phyloP scores from a whole-genome alignment of 2,797 vertebrate genomes.

The Hypotaenidia okinawae region DNA sequence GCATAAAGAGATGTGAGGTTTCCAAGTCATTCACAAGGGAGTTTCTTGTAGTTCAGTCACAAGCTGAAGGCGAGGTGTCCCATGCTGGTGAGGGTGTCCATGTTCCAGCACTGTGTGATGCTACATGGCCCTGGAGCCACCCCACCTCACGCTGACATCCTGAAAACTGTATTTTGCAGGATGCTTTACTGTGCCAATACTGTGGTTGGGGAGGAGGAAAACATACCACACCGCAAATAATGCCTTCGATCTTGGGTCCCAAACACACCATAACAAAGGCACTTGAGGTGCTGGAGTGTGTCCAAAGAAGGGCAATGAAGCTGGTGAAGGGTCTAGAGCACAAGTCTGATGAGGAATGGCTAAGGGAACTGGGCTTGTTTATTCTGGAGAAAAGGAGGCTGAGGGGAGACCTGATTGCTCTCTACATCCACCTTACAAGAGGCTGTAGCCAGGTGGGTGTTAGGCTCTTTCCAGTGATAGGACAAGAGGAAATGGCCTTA shows the following conservation, averaged over 20 bases:
- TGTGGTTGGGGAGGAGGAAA: background rate
- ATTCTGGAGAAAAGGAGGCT: background rate
- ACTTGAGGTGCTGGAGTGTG: accelerated
- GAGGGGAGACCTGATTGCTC: accelerated
- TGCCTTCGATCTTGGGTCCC: background rate
- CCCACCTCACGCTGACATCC: background rate
- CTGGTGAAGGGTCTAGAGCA: background rate
- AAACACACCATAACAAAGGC: background rate
- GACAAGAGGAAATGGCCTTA: background rate
- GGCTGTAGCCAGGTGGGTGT: no score
- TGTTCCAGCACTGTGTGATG: background rate
- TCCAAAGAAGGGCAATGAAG: background rate
- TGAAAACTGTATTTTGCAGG: background rate
- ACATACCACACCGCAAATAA: background rate
- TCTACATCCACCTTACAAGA: no score
- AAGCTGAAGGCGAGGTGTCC: background rate
- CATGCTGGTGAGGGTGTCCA: background rate
- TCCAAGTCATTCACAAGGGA: background rate
- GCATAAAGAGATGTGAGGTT: constrained; percentile 18
- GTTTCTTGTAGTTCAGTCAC: background rate
- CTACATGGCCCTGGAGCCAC: background rate
- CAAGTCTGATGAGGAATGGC: accelerated
- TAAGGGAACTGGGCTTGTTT: background rate
- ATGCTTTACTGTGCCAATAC: background rate
- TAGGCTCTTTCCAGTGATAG: background rate